Conservation (phyloP, 2,113 vertebrate genomes). For the Thomomys bottae region DNA sequence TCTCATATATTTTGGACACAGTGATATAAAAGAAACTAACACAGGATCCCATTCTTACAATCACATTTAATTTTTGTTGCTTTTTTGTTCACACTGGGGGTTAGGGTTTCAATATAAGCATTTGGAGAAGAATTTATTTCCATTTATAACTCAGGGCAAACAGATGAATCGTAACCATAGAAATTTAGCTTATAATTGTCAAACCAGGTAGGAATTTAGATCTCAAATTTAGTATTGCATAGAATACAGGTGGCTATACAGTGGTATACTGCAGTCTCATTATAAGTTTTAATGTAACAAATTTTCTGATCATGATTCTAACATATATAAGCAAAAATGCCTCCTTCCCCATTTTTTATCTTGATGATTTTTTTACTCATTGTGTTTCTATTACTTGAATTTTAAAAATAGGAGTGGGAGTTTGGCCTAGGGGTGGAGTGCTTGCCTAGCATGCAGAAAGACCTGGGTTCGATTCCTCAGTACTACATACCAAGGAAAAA, state of each 20-base stretch:
- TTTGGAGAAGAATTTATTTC: neutral
- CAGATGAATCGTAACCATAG: neutral
- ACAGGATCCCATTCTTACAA: neutral
- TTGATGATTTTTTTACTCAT: slow-evolving; percentile 37
- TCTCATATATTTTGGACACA: neutral
- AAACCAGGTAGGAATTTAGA: neutral
- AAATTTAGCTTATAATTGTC: slow-evolving; percentile 10
- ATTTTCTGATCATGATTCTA: slow-evolving; percentile 14
- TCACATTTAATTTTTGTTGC: slow-evolving; percentile 23
- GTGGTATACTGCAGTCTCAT: neutral
- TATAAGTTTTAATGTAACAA: slow-evolving; percentile 33
- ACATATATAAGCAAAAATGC: neutral
- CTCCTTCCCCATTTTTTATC: slow-evolving; percentile 3
- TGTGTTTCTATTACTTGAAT: neutral
- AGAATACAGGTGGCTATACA: neutral
- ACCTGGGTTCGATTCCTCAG: too few relatives aligned
- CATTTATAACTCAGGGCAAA: neutral
- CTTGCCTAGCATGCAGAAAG: too few relatives aligned
- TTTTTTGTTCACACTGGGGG: neutral
- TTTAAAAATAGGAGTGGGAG: too few relatives aligned
- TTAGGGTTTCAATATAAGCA: neutral
- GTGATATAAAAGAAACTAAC: neutral
- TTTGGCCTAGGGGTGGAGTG: too few relatives aligned
- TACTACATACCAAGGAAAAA: too few relatives aligned
- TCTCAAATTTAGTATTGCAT: neutral